phyloP scores from a whole-genome alignment of 2,797 vertebrate species.

The Cirrhinus mrigala region DNA sequence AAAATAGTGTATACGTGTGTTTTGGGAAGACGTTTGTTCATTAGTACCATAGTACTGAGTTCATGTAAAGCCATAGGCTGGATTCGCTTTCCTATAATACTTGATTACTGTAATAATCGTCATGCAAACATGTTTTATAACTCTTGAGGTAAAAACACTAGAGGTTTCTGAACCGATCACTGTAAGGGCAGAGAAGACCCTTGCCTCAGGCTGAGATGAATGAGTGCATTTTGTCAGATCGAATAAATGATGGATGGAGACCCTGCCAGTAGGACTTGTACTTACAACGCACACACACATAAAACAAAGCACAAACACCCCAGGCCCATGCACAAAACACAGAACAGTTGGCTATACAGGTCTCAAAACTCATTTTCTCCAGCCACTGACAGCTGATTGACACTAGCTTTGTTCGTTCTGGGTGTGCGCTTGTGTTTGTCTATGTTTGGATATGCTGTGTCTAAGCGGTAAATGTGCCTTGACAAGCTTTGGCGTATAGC shows the following conservation, averaged over 20 bases:
- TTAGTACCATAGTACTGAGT: neutral
- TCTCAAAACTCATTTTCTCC: neutral
- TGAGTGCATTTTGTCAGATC: slow-evolving; percentile 9
- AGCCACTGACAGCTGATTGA: slow-evolving; percentile 27
- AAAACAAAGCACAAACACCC: slow-evolving; percentile 2
- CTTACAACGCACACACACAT: slow-evolving; percentile 1
- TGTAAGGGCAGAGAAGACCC: slow-evolving; percentile 9
- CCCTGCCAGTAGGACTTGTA: slow-evolving; percentile 4
- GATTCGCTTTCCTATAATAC: neutral
- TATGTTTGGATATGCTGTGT: slow-evolving; percentile 30
- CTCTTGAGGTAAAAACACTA: neutral
- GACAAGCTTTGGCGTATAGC: neutral
- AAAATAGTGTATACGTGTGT: neutral
- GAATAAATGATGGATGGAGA: slow-evolving; percentile 27
- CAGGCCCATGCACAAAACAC: neutral
- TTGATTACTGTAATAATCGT: neutral
- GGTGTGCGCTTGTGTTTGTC: slow-evolving; percentile 35
- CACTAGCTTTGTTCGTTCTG: slow-evolving; percentile 27
- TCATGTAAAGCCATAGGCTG: neutral
- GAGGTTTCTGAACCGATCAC: neutral
- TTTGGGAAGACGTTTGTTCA: neutral
- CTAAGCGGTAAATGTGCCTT: neutral
- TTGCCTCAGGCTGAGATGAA: neutral
- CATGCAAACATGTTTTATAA: neutral
- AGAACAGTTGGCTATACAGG: neutral